A percentile compares a stretch with the other conserved stretches of the same genome.
phyloP scores from a whole-genome alignment of 2,113 vertebrate species.

The Phodopus roborovskii region DNA sequence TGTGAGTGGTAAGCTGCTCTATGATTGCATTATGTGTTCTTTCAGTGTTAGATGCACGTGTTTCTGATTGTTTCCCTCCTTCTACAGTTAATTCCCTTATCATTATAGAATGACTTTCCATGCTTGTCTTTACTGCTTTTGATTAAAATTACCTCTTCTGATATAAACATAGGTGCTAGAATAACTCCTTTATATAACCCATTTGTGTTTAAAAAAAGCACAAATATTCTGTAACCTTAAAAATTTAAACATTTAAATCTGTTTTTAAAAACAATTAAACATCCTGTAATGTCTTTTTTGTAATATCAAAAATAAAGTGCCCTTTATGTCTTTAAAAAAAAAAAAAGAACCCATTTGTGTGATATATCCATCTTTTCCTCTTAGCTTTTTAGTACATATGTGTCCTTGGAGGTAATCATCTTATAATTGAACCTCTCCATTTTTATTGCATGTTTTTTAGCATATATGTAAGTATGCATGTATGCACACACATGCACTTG shows the following conservation, averaged over 20 bases:
- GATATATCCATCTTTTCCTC: background rate
- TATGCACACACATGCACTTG: background rate
- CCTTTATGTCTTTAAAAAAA: too few relatives aligned
- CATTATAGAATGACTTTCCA: background rate
- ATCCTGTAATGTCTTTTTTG: too few relatives aligned
- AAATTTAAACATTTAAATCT: too few relatives aligned
- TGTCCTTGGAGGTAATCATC: background rate
- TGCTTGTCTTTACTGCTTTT: background rate
- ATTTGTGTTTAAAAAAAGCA: too few relatives aligned
- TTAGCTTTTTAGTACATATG: background rate
- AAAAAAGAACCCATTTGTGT: background rate
- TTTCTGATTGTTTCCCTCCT: background rate
- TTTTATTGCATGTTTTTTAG: background rate
- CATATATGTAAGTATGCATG: background rate
- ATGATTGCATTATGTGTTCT: background rate
- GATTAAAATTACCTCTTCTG: background rate
- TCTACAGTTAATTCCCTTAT: background rate
- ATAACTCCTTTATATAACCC: background rate
- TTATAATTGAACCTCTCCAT: background rate
- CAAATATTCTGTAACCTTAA: too few relatives aligned
- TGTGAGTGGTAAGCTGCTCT: background rate
- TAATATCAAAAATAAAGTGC: too few relatives aligned
- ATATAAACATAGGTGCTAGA: background rate
- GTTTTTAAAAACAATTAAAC: too few relatives aligned
- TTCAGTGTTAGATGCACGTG: background rate